A percentile compares a stretch with the other conserved stretches of the same genome.
Conservation (phyloP, 2,113 vertebrate genomes). For the Sturnus vulgaris region DNA sequence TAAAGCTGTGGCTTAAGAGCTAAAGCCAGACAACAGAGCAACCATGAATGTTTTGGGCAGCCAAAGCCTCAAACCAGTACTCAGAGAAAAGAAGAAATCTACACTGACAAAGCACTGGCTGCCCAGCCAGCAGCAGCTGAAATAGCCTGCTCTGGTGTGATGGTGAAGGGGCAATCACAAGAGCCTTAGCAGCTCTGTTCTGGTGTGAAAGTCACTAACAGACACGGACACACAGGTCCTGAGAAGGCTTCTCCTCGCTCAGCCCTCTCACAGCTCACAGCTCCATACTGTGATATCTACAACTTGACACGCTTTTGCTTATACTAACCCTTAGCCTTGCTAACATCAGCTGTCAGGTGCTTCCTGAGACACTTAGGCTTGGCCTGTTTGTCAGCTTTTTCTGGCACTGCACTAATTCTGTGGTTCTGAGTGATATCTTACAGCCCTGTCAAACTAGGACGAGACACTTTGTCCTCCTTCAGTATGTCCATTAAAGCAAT, state of each 20-base stretch:
- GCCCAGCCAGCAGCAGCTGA: not conserved
- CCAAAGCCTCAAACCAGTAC: not conserved
- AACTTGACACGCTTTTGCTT: rapidly evolving
- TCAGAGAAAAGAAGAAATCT: not conserved
- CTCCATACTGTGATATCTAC: not conserved
- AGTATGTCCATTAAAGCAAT: not conserved
- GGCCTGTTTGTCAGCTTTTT: not conserved
- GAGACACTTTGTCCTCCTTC: not conserved
- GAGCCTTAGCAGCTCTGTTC: not conserved
- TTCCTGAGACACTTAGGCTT: not conserved
- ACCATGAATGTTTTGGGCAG: not conserved
- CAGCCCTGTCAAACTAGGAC: not conserved
- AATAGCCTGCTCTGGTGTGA: rapidly evolving
- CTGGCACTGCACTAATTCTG: not conserved
- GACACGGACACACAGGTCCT: rapidly evolving
- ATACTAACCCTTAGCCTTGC: not conserved
- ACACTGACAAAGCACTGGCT: not conserved
- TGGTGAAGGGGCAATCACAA: not conserved
- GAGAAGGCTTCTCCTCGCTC: not conserved
- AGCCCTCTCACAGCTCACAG: not conserved
- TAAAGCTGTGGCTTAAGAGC: not conserved
- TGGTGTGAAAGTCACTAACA: not conserved
- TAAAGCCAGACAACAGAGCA: not conserved
- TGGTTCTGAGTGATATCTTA: not conserved
- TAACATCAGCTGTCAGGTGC: not conserved